Conservation (phyloP, 2,888 invertebrate species). For the Danaus chrysippus region DNA sequence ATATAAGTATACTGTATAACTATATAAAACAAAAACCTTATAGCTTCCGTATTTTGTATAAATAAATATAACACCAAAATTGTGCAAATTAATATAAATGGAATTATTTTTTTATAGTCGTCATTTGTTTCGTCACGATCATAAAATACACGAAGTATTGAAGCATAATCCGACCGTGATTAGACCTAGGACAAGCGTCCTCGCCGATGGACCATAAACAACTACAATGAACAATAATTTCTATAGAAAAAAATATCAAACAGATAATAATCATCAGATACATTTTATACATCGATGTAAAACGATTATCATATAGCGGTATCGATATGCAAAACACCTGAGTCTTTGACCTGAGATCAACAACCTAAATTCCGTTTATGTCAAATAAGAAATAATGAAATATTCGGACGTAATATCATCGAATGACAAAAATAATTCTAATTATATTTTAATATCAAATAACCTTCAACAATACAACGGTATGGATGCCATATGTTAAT, state of each 20-base stretch:
- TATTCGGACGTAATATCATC: no score
- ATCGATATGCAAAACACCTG: background rate
- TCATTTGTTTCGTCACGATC: slow-evolving; percentile 13
- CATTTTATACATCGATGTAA: background rate
- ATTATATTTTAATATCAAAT: background rate
- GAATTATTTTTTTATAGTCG: no score
- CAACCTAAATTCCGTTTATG: no score
- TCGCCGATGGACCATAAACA: slow-evolving; percentile 54
- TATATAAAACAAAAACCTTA: no score
- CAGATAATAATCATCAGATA: background rate
- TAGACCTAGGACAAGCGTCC: slow-evolving; percentile 57
- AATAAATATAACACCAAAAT: no score
- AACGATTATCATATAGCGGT: slow-evolving; percentile 3
- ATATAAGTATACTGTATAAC: no score
- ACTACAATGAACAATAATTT: background rate
- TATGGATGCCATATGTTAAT: background rate
- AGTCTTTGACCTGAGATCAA: slow-evolving; percentile 4
- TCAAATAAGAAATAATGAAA: no score
- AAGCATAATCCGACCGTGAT: slow-evolving; percentile 68
- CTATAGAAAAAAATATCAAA: background rate
- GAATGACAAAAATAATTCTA: background rate
- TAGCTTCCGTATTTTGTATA: no score
- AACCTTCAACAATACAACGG: background rate
- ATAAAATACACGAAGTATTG: slow-evolving; percentile 43
- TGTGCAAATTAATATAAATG: no score